Percentiles rank a stretch among this genome's conserved stretches.
Evolutionary conservation across 2,797 vertebrate species (phyloP).

Genomic region (Crotalus adamanteus): DNA sequence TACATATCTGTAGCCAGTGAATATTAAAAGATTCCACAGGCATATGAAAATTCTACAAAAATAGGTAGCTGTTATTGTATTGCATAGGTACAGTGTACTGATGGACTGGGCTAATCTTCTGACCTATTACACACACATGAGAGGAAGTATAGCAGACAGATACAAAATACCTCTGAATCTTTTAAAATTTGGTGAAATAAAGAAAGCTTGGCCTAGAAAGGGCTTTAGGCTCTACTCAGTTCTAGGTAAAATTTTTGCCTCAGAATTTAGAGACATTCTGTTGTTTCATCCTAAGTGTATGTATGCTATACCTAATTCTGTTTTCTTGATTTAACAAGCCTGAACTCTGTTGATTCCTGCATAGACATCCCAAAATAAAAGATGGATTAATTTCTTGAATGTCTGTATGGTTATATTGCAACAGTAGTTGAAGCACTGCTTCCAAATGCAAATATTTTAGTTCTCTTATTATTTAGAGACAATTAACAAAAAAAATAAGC

Average conservation of each 20-base stretch:
- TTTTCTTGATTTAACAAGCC: not conserved
- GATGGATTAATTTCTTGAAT: not conserved
- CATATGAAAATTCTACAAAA: not conserved
- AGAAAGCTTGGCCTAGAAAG: not conserved
- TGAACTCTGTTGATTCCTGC: not conserved
- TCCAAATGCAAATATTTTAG: not conserved
- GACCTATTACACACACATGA: no score
- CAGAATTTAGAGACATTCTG: not conserved
- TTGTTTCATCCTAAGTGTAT: not conserved
- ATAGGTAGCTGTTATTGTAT: not conserved
- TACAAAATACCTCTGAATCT: not conserved
- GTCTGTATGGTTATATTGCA: not conserved
- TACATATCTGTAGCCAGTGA: not conserved
- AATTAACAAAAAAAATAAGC: not conserved
- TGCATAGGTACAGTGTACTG: not conserved
- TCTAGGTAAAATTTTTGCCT: not conserved
- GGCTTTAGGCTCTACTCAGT: not conserved
- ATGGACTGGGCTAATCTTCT: not conserved
- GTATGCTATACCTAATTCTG: not conserved
- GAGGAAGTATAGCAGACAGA: not conserved
- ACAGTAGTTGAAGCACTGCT: not conserved
- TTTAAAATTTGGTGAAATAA: not conserved
- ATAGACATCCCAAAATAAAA: not conserved
- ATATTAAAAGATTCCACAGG: not conserved
- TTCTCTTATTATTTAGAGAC: not conserved